phyloP scores from a whole-genome alignment of 2,888 invertebrate species.

The Synergus japonicus region DNA sequence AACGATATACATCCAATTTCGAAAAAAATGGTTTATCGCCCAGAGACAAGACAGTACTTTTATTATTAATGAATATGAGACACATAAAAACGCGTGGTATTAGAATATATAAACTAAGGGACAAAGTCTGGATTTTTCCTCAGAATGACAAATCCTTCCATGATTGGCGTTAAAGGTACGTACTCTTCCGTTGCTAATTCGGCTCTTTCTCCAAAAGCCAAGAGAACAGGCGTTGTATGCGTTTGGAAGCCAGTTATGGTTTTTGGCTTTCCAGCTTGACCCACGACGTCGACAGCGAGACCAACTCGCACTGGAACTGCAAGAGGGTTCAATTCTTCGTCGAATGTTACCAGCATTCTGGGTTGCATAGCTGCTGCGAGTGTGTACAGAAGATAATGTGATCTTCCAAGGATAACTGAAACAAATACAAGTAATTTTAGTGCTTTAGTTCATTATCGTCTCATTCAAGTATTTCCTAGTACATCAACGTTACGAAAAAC shows the following conservation, averaged over 20 bases:
- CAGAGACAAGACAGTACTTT: conserved; percentile 21
- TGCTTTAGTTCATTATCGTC: not conserved
- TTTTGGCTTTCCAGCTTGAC: conserved; percentile 99
- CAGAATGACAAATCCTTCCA: conserved; percentile 99
- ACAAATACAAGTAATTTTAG: conserved; percentile 58
- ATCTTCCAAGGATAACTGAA: conserved; percentile 92
- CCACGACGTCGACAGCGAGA: conserved; percentile 98
- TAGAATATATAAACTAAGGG: conserved; percentile 69
- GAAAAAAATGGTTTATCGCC: not conserved
- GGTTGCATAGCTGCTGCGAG: conserved; percentile 99
- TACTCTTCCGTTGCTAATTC: conserved; percentile 99
- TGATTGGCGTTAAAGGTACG: conserved; percentile 93
- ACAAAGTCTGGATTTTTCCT: conserved; percentile 90
- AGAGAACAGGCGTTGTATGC: conserved; percentile 97
- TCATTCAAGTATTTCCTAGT: not conserved
- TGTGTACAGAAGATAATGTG: conserved; percentile 96
- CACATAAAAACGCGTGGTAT: conserved; percentile 35
- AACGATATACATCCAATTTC: not conserved
- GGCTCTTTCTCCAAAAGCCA: conserved; percentile 98
- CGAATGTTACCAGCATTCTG: conserved; percentile 98
- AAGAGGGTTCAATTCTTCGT: conserved; percentile 95
- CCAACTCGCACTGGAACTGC: conserved; percentile 96
- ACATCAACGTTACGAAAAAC: not conserved
- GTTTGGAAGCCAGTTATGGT: conserved; percentile 99
- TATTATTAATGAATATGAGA: conserved; percentile 40